A percentile compares a stretch with the other conserved stretches of the same genome.
Evolutionary conservation across 2,888 invertebrate species (phyloP).

Genomic region (Lordiphosa fenestrarum): DNA sequence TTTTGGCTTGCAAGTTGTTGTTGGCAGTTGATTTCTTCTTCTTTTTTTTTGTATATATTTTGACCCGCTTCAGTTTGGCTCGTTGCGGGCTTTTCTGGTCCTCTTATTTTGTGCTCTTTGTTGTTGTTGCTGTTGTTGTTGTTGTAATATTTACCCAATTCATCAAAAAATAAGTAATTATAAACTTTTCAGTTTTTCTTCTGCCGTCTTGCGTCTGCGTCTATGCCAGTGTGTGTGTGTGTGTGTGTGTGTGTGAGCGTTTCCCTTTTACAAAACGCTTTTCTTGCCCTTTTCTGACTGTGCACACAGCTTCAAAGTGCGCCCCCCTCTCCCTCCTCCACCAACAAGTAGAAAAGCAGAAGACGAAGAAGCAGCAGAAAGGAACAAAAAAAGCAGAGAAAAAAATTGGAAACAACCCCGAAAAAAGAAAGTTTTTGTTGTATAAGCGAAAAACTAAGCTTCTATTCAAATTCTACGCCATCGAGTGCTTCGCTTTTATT

Average conservation of each 20-base stretch:
- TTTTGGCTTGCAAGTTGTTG: constrained; percentile 36
- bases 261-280: constrained; percentile 62
- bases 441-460: constrained; percentile 79
- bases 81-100: background rate
- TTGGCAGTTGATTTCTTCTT: background rate
- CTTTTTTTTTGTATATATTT: too few species aligned
- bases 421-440: constrained; percentile 73
- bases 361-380: constrained; percentile 53
- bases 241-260: constrained; percentile 28
- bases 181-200: constrained; percentile 76
- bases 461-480: constrained; percentile 79
- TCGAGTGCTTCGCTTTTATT: constrained; percentile 75
- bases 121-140: constrained; percentile 12
- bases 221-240: constrained; percentile 39
- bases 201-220: constrained; percentile 69
- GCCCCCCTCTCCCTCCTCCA: constrained; percentile 16
- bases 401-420: constrained; percentile 73
- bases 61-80: constrained; percentile 2
- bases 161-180: constrained; percentile 80
- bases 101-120: constrained; percentile 1
- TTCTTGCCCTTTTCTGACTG: constrained; percentile 61
- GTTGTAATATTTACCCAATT: constrained; percentile 79
- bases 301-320: constrained; percentile 49
- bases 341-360: constrained; percentile 21
- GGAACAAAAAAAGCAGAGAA: constrained; percentile 36